Base-by-base conservation (phyloP, 2,888 invertebrate species). In the Chymomyza caudatula region DNA sequence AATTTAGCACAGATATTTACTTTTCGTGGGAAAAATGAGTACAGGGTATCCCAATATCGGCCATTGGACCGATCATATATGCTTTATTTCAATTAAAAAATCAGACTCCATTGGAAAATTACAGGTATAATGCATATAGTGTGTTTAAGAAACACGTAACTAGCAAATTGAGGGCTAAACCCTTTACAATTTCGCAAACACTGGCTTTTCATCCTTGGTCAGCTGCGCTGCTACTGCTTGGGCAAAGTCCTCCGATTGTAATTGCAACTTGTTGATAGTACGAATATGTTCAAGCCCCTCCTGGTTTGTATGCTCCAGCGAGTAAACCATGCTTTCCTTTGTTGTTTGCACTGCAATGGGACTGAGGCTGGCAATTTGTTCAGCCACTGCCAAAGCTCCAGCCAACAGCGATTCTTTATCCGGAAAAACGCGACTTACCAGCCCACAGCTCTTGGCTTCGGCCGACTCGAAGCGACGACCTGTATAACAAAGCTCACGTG, bases 291-390 rank as follows among this genome's bases (percentile, higher is more conserved):
- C 94, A n/a, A 99, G 91, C 11, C 98, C 96, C 63, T 97, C 96
- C 73, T 95, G 93, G 15, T 95, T 96, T 0, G 95, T 92, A 85
- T 98, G 96, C 89, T 97, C 97, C 80, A 97, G 93, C 0, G 98
- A 95, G 90, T 96, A 98, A 8, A 96, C 93, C 22, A 99, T 87
- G 80, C 93, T 95, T 61, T 93, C 91, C 89, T 99, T 99, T 0
- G 97, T 96, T 3, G 95, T 94, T 89, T 99, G 98, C 0, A 99
- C 95, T 0, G 98, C 99, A 3, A 99, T 94, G 0, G 99, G 99
- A 91, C 97, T 98, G 90, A 97, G 97, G 4, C 91, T 89, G 0
- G 98, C 96, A 73, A 99, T 98, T 37, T 91, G 88, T 74, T 93
- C 93, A 0, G 98, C 99, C 56, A 96, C 78, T 4, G 93, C 92